Conservation (phyloP, 37 sponge, comb jelly and placozoan species). For the Geodia barretti region DNA sequence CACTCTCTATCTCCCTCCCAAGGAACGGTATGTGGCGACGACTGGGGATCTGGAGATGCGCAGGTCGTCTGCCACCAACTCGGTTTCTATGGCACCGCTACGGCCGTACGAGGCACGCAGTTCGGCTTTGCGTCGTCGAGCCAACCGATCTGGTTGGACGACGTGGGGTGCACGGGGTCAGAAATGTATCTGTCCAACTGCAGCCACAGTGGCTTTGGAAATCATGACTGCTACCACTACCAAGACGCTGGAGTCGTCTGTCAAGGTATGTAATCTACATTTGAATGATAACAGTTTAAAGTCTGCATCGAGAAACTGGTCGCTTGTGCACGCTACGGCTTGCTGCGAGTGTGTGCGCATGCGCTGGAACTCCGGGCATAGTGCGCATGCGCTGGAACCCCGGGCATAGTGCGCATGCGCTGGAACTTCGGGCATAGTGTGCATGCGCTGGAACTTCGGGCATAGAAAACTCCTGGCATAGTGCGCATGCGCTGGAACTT, state of each 20-base stretch:
- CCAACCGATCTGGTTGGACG: constrained; percentile 43
- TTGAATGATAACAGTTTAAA: too few relatives aligned
- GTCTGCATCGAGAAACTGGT: too few relatives aligned
- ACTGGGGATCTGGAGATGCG: neutral
- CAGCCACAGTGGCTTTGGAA: neutral
- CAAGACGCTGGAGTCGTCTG: constrained; percentile 41
- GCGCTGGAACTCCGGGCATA: too few relatives aligned
- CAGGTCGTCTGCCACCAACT: constrained; percentile 3
- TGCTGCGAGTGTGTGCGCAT: too few relatives aligned
- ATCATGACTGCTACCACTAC: neutral
- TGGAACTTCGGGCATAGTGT: too few relatives aligned
- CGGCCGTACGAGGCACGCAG: neutral
- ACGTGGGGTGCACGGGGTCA: constrained; percentile 12
- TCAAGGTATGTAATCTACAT: neutral
- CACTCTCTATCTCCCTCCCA: neutral
- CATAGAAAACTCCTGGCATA: too few relatives aligned
- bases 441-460: too few relatives aligned
- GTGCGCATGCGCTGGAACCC: too few relatives aligned
- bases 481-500: too few relatives aligned
- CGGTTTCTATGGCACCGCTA: constrained; percentile 41
- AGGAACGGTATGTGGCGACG: too few relatives aligned
- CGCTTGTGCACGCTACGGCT: too few relatives aligned
- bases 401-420: too few relatives aligned
- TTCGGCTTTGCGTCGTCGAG: constrained; percentile 36
- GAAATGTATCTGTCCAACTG: constrained; percentile 21